Conservation (phyloP, 2,888 invertebrate species). For the Coremacera marginata region DNA sequence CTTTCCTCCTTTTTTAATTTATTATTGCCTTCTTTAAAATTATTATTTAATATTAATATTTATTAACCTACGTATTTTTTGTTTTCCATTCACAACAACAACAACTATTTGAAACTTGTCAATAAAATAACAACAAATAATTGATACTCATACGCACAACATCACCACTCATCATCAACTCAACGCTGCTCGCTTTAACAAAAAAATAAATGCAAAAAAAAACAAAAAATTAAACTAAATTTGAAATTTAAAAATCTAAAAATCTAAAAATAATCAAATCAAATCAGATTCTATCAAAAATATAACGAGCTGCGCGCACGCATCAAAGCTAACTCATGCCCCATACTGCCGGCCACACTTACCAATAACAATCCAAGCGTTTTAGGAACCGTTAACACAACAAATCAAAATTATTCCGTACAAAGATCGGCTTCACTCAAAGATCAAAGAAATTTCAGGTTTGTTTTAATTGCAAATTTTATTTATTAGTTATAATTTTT, state of each 20-base stretch:
- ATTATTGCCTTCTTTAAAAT: background rate
- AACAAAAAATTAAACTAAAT: constrained; percentile 6
- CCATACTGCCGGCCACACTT: constrained; percentile 77
- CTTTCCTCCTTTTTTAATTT: background rate
- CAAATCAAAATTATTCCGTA: constrained; percentile 71
- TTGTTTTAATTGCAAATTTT: constrained; percentile 57
- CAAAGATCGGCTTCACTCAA: constrained; percentile 75
- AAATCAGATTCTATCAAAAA: constrained; percentile 85
- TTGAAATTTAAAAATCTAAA: background rate
- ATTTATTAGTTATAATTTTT: constrained; percentile 24
- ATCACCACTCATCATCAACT: constrained; percentile 17
- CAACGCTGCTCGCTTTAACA: constrained; percentile 22
- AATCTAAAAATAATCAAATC: constrained; percentile 77
- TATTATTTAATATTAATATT: constrained; percentile 15
- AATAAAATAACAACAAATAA: constrained; percentile 21
- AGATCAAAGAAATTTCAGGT: constrained; percentile 70
- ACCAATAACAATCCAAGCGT: constrained; percentile 56
- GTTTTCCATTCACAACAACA: constrained; percentile 3
- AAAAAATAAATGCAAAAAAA: constrained; percentile 4
- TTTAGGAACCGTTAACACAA: constrained; percentile 55
- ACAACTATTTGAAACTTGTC: constrained; percentile 28
- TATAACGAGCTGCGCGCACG: constrained; percentile 89
- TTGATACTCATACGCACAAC: constrained; percentile 17
- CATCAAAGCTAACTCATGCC: constrained; percentile 88
- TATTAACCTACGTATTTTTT: constrained; percentile 17